phyloP scores from a whole-genome alignment of 2,888 invertebrate genomes.

The Hydriomena furcata region DNA sequence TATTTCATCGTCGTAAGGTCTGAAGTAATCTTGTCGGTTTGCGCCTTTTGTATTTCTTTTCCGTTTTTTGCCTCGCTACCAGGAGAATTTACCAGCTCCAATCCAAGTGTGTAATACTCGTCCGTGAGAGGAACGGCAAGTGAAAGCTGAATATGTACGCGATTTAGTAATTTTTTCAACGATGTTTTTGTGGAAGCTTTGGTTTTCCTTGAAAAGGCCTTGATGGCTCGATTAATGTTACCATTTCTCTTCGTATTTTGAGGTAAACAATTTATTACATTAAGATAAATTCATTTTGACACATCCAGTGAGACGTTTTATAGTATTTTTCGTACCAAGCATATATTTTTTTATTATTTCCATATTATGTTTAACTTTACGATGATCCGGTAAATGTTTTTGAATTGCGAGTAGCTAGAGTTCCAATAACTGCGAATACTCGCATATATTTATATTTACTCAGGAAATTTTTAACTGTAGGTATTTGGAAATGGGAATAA shows the following conservation, averaged over 20 bases:
- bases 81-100: constrained; percentile 71
- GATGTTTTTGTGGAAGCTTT: constrained; percentile 31
- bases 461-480: not conserved
- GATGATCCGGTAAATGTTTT: too few relatives aligned
- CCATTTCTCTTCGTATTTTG: constrained; percentile 18
- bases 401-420: too few relatives aligned
- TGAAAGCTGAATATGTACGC: constrained; percentile 47
- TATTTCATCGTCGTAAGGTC: constrained; percentile 41
- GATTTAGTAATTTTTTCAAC: constrained; percentile 44
- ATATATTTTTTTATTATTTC: too few relatives aligned
- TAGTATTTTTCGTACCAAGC: too few relatives aligned
- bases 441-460: too few relatives aligned
- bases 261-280: constrained; percentile 15
- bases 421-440: too few relatives aligned
- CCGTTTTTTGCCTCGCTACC: constrained; percentile 61
- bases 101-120: constrained; percentile 62
- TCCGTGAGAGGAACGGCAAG: constrained; percentile 52
- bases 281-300: constrained; percentile 12
- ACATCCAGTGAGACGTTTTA: not conserved
- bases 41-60: constrained; percentile 75
- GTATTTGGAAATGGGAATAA: not conserved
- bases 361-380: too few relatives aligned
- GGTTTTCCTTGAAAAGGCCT: constrained; percentile 31
- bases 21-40: constrained; percentile 51
- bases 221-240: constrained; percentile 30